Percentiles rank a stretch among this genome's conserved stretches.
These are phyloP conservation scores for Dicyrtomina minuta DNA, from an alignment of 2,888 invertebrate genomes.

Conservation along the genomic window DNA sequence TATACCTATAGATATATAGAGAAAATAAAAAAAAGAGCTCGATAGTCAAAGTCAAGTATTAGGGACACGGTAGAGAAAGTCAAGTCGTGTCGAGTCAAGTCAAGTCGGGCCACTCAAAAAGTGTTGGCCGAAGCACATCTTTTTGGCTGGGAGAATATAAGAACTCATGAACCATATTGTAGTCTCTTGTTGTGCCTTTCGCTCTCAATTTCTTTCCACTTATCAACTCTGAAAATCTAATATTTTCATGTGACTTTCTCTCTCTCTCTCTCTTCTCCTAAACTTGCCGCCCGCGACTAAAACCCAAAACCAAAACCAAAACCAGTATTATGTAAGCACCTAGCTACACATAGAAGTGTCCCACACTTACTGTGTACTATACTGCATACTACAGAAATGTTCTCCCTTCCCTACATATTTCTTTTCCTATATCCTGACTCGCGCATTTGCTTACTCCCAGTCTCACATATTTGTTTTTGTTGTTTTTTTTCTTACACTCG, in stretches of 20 bases:
- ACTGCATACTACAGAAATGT: too few species aligned
- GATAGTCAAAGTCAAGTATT: not conserved
- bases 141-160: not conserved
- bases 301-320: too few species aligned
- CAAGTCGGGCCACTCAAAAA: slow-evolving; percentile 33
- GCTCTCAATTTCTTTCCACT: slow-evolving; percentile 53
- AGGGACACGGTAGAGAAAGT: too few species aligned
- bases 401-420: not conserved
- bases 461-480: too few species aligned
- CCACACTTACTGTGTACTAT: too few species aligned
- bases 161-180: slow-evolving; percentile 11
- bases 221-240: slow-evolving; percentile 53
- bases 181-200: slow-evolving; percentile 39
- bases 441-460: too few species aligned
- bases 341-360: too few species aligned
- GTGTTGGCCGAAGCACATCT: slow-evolving; percentile 27
- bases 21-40: not conserved
- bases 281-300: slow-evolving; percentile 6
- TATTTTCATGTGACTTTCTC: slow-evolving; percentile 47
- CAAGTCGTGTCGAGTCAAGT: slow-evolving; percentile 26
- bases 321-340: too few species aligned
- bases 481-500: not conserved
- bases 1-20: too few species aligned
- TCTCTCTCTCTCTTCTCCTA: slow-evolving; percentile 3
- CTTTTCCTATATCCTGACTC: not conserved